Conservation (phyloP, 1,140 invertebrate genomes). For the Anastatus disparis region DNA sequence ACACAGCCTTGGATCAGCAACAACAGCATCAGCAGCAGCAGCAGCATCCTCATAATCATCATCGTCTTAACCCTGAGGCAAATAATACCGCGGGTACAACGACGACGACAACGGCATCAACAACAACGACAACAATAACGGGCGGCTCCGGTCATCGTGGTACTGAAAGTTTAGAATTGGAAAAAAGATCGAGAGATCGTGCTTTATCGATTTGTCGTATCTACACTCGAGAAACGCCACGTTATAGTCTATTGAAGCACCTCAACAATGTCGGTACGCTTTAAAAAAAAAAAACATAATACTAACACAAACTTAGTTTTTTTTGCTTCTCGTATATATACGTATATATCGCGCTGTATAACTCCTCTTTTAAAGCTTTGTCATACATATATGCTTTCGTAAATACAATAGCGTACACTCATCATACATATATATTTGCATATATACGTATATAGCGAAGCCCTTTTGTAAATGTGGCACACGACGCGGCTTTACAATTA, state of each 20-base stretch:
- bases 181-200: constrained; percentile 72
- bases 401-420: not conserved
- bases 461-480: constrained; percentile 18
- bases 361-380: not conserved
- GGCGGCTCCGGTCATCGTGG: too few relatives aligned
- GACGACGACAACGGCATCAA: not conserved
- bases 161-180: constrained; percentile 73
- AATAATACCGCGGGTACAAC: not conserved
- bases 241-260: constrained; percentile 81
- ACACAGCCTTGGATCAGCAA: constrained; percentile 30
- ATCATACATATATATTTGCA: too few relatives aligned
- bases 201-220: constrained; percentile 73
- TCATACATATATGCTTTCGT: not conserved
- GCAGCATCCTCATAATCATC: too few relatives aligned
- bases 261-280: constrained; percentile 78
- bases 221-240: constrained; percentile 72
- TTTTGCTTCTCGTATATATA: too few relatives aligned
- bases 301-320: too few relatives aligned
- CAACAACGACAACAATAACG: not conserved
- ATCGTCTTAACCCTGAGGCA: too few relatives aligned
- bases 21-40: not conserved
- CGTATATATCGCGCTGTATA: too few relatives aligned
- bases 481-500: constrained; percentile 5
- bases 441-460: too few relatives aligned
- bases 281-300: too few relatives aligned